Base-by-base conservation (phyloP, 2,113 vertebrate species). In the Lophochroa leadbeateri region DNA sequence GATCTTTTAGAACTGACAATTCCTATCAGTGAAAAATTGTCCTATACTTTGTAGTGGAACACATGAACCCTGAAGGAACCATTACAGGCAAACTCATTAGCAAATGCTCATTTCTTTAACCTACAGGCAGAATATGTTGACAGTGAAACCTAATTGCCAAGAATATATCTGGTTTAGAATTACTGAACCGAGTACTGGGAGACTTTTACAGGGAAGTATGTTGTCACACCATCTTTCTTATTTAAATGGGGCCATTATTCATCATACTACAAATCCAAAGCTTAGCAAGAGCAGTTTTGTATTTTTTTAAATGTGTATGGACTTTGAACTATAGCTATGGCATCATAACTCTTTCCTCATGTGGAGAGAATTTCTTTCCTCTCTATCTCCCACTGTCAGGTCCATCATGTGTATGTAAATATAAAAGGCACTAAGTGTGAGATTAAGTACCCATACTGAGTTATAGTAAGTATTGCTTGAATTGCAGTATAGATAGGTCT, bases 41-140 rank as follows among this genome's bases (percentile, higher is more conserved):
- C 70, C 29, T 67, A 64, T 58, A 81, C 29, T 90, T 93, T 37
- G 19, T 76, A 88, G 63, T 65, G 27, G 76, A 95, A 79, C 55
- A 41, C 61, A 44, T 71, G 61, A 94, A 76, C 44, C 52, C 77
- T 82, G 83, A 84, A 93, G 92, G 82, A 90, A 69, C 19, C 2
- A 9, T 88, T 92, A 79, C 49, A 93, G 80, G 37, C 52, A 92
- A 52, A 86, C 37, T 78, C 50, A 71, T 96, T 92, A 96, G 71
- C 49, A 92, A 92, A 82, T 81, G 52, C 27, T 94, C 61, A 50
- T 92, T 96, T 91, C 44, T 86, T 95, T 88, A 92, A 95, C 89
- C 69, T 93, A 63, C 86, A 81, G 75, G 72, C 55, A 63, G 88
- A 95, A 63, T 82, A 90, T 70, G 52, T 85, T 92, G 88, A 75